Evolutionary conservation across 2,888 invertebrate genomes (phyloP).

Genomic region (Orchesellides sinensis): DNA sequence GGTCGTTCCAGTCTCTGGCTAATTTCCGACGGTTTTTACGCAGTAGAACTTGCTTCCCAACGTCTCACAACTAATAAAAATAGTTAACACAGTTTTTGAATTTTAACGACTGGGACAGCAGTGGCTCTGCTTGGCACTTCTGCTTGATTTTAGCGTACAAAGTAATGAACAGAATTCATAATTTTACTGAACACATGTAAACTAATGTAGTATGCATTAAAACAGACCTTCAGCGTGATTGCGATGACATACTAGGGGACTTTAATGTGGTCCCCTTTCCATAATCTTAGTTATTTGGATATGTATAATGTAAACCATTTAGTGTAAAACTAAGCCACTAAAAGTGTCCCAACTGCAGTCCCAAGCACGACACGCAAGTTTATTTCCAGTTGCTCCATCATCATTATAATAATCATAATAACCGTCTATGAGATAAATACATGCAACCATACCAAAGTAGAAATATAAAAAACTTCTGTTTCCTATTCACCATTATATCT

Average conservation of each 20-base stretch:
- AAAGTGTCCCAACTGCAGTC: background rate
- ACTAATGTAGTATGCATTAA: background rate
- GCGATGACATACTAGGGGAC: too few species aligned
- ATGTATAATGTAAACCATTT: background rate
- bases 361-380: slow-evolving; percentile 1
- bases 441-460: too few species aligned
- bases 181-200: slow-evolving; percentile 21
- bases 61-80: slow-evolving; percentile 16
- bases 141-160: background rate
- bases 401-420: slow-evolving; percentile 53
- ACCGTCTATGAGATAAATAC: too few species aligned
- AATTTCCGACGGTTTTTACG: slow-evolving; percentile 9
- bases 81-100: slow-evolving; percentile 33
- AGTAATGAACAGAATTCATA: slow-evolving; percentile 25
- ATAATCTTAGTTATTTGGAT: background rate
- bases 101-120: slow-evolving; percentile 35
- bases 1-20: slow-evolving; percentile 8
- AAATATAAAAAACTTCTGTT: too few species aligned
- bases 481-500: too few species aligned
- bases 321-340: background rate
- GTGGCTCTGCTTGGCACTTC: slow-evolving; percentile 5
- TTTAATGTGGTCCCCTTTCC: background rate
- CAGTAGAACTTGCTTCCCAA: slow-evolving; percentile 28
- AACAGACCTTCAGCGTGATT: background rate
- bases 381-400: slow-evolving; percentile 39